phyloP scores from a whole-genome alignment of 64 coral and sea anemone species.

The Actinia tenebrosa region DNA sequence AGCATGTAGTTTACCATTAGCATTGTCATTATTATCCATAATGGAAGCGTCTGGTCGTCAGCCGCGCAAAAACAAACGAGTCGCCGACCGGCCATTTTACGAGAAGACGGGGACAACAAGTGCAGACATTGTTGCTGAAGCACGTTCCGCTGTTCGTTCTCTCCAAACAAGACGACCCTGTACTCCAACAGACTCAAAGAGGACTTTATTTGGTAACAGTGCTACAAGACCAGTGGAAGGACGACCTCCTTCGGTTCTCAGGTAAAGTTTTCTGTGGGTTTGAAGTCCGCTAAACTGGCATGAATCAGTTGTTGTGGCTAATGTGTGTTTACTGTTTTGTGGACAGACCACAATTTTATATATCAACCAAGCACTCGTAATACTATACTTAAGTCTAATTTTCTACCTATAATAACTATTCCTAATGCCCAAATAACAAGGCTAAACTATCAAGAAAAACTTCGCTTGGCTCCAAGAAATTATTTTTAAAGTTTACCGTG shows the following conservation, averaged over 20 bases:
- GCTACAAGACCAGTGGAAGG: slow-evolving; percentile 32
- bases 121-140: slow-evolving; percentile 56
- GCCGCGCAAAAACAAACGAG: slow-evolving; percentile 20
- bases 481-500: background rate
- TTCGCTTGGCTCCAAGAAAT: background rate
- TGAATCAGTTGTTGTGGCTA: background rate
- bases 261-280: slow-evolving; percentile 13
- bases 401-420: background rate
- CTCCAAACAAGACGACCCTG: slow-evolving; percentile 52
- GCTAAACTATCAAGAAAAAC: background rate
- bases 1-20: background rate
- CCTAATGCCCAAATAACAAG: background rate
- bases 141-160: slow-evolving; percentile 43
- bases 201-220: slow-evolving; percentile 38
- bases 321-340: background rate
- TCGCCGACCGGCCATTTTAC: slow-evolving; percentile 43
- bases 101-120: slow-evolving; percentile 42
- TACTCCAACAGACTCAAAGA: slow-evolving; percentile 49
- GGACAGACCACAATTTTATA: background rate
- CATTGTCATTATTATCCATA: background rate
- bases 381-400: background rate
- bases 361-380: background rate
- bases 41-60: slow-evolving; percentile 13
- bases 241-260: slow-evolving; percentile 51
- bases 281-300: background rate